A percentile compares a stretch with the other conserved stretches of the same genome.
Evolutionary conservation across 2,113 vertebrate genomes (phyloP).

Genomic region (Pungitius pungitius): DNA sequence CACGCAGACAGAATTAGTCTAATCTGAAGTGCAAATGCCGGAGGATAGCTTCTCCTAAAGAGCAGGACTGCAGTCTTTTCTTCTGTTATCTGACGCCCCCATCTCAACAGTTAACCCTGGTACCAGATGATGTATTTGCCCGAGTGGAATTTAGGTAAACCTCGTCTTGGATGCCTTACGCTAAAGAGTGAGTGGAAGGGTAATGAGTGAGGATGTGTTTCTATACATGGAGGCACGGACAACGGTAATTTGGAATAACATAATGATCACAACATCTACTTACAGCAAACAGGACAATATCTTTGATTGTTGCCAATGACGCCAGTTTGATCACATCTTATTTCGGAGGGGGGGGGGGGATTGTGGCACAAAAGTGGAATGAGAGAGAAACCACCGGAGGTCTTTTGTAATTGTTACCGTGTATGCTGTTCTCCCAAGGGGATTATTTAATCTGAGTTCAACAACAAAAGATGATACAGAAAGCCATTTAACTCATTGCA

Average conservation of each 20-base stretch:
- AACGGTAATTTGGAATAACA: slow-evolving; percentile 56
- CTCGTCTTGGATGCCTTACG: slow-evolving; percentile 34
- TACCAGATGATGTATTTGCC: slow-evolving; percentile 42
- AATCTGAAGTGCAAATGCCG: slow-evolving; percentile 70
- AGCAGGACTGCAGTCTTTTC: slow-evolving; percentile 51
- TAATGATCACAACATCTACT: slow-evolving; percentile 66
- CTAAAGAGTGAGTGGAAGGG: slow-evolving; percentile 18
- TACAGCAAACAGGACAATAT: slow-evolving; percentile 60
- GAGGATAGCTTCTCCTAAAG: slow-evolving; percentile 55
- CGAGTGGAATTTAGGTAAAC: slow-evolving; percentile 52
- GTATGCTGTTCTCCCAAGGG: slow-evolving; percentile 56
- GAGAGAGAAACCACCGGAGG: slow-evolving; percentile 37
- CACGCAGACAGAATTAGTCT: slow-evolving; percentile 66
- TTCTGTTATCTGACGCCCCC: slow-evolving; percentile 55
- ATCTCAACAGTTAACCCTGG: slow-evolving; percentile 45
- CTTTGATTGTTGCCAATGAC: slow-evolving; percentile 59
- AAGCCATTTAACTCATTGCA: slow-evolving; percentile 86
- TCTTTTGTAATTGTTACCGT: slow-evolving; percentile 55
- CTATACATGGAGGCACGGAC: slow-evolving; percentile 69
- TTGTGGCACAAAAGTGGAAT: slow-evolving; percentile 35
- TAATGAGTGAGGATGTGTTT: slow-evolving; percentile 58
- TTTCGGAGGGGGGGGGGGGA: background rate
- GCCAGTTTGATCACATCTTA: slow-evolving; percentile 53
- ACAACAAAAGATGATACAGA: slow-evolving; percentile 77
- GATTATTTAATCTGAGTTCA: slow-evolving; percentile 68